These are phyloP conservation scores for Rotaria magnacalcarata DNA, from an alignment of 2,888 invertebrate species.

Conservation along the genomic window DNA sequence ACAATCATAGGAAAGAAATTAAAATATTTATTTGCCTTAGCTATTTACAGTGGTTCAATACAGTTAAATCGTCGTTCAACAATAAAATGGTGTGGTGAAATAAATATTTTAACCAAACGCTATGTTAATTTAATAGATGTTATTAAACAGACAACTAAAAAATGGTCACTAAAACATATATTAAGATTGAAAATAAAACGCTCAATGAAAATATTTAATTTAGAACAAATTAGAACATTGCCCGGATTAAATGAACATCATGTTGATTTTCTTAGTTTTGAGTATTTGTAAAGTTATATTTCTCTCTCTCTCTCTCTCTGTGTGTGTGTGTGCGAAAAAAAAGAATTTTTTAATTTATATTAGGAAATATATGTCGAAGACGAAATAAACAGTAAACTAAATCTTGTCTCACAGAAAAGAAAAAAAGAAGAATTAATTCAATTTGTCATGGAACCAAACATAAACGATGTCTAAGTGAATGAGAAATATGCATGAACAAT, in stretches of 20 bases:
- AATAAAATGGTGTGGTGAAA: conserved; percentile 30
- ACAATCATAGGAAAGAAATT: not conserved
- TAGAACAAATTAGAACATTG: not conserved
- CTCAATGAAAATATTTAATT: conserved; percentile 7
- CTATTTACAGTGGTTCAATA: conserved; percentile 25
- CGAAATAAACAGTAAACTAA: not conserved
- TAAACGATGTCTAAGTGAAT: too few species aligned
- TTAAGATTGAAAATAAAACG: conserved; percentile 23
- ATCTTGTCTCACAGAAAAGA: not conserved
- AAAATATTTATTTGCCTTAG: conserved; percentile 38
- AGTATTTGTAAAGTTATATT: not conserved
- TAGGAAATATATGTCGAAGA: conserved; percentile 24
- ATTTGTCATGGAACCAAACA: too few species aligned
- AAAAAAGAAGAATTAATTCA: not conserved
- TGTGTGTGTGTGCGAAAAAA: not conserved
- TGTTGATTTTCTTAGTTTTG: not conserved
- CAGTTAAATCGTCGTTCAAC: conserved; percentile 5
- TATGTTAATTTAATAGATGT: conserved; percentile 32
- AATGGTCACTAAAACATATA: not conserved
- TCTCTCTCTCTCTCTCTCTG: not conserved
- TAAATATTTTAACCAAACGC: not conserved
- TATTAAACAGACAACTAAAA: not conserved
- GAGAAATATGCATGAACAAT: too few species aligned
- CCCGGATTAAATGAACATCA: not conserved
- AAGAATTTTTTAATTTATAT: not conserved